Evolutionary conservation across 2,113 vertebrate species (phyloP), one percentile per base, ranked within the genome.

Genomic region (Penelope pileata): DNA sequence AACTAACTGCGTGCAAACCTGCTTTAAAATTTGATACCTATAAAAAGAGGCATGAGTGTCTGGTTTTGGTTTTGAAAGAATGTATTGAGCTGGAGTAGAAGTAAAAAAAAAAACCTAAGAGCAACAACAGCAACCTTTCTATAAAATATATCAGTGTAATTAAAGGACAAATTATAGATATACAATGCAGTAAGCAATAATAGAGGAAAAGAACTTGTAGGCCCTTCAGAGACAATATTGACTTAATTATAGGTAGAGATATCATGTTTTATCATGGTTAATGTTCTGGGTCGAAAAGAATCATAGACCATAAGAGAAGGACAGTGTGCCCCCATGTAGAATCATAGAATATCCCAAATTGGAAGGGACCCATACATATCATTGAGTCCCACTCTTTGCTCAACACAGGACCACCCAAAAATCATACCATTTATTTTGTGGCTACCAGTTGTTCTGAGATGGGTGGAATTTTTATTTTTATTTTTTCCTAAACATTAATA

Each of bases 71-170:
- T 84, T 66, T 83, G 34, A 64, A 80, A 81, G 23, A 50, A 58
- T 26, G 26, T 18, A 66, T 83, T 91, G 86, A 86, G 63, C 32
- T 60, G 38, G 13, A 54, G 7, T 19, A 24, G 40, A 54, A 56
- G 16, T 43, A 8, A 56, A 86, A 76, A 77, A 68, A 12, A 67
- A 38, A 30, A 2, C n/a, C 0, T 47, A 40, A 59, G 3, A 78
- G 36, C 21, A 66, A 56, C 42, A 78, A 16, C 16, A 91, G 17
- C 64, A 79, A 56, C 17, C 40, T 76, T 75, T 2, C 0, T 29
- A 68, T 86, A 75, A 94, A 95, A 91, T 86, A 40, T 85, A 87
- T 76, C 84, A 45, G 30, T 79, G 67, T 78, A 87, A 93, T 92
- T 94, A 94, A 90, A 84, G 42, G 56, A 5, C 13, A 59, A 86